Base-by-base conservation (phyloP, 1,140 invertebrate genomes). In the Drosophila lini region DNA sequence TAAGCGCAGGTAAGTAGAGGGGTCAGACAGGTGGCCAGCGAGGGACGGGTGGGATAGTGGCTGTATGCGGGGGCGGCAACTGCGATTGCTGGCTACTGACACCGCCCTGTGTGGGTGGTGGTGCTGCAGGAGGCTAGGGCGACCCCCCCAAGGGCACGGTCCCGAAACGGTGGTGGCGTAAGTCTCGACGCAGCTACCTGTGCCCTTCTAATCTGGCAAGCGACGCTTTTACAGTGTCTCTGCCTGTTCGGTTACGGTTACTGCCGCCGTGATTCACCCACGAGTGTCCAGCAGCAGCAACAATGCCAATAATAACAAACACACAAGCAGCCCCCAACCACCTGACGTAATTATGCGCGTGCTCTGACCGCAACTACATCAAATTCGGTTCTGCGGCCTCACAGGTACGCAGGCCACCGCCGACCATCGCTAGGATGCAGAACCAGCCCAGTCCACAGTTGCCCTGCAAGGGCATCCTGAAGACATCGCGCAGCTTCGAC, bases 381-480 rank as follows among this genome's bases (percentile, higher is more conserved):
- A 40, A 36, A 47, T 45, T 52, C 47, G 47, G 42, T 13, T 60
- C 16, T 64, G 19, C 55, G n/a, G 16, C 44, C 38, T 71, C 45
- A 13, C 64, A 88, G 83, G 15, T 53, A 75, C 42, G 45, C 59
- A 45, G 38, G 13, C 32, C 32, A 22, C 32, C 19, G 32, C 34
- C 8, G 52, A 38, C 22, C 52, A 55, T 47, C 40, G 44, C 47
- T 47, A 86, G 48, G 52, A 91, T 92, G 91, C 91, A 92, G 77
- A 92, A 88, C 71, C 80, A 92, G 68, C 91, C 89, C 32, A 92
- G 91, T 63, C 90, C 91, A 74, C 97, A 97, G 92, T 95, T 95
- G 90, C 97, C 97, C 78, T 95, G 95, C 36, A 98, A 98, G 94
- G 97, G 98, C 76, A 98, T 98, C 91, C 93, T 98, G 60, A 98